Base-by-base conservation (phyloP, 2,113 vertebrate species). In the Myrmecobius fasciatus region DNA sequence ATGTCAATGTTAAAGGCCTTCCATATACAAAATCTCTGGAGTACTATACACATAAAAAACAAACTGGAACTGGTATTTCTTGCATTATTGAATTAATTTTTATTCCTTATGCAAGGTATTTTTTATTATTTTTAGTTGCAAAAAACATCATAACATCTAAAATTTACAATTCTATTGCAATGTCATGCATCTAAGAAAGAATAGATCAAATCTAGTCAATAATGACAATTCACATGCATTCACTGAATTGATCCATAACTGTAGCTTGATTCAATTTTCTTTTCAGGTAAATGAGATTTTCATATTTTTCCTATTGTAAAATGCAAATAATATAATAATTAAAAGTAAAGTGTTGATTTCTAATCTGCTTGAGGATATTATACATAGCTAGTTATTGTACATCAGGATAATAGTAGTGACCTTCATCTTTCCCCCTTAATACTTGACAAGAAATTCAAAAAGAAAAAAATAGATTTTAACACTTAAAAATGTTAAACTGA, bases 41-140 rank as follows among this genome's bases (percentile, higher is more conserved):
- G 2, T 0, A 53, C 8, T 89, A 31, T 8, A 49, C 46, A 92
- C 48, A 36, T 52, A 53, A 93, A 93, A 93, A 94, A 24, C 51
- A 28, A 28, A 92, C 36, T 94, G 7, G 11, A 89, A 93, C 48
- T 26, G 51, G 25, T 11, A 89, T 6, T 67, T 7, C 20, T 89
- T 95, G 7, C 48, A 53, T 7, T 88, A 88, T 8, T 31, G 1
- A 89, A 91, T 91, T 94, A 89, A 8, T 75, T 89, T 89, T 75
- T n/a, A 90, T 92, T 94, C 95, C 8, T 92, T 25, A 60, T 52
- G 48, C 0, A 96, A 53, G 95, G 96, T 26, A 6, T 48, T 92
- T 95, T 94, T 52, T 22, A 90, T 93, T 53, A 48, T 60, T 94
- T 95, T 96, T 49, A 90, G 17, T 92, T 95, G 92, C 48, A 8